phyloP scores from a whole-genome alignment of 2,888 invertebrate genomes.

The Brachypterus glaber region DNA sequence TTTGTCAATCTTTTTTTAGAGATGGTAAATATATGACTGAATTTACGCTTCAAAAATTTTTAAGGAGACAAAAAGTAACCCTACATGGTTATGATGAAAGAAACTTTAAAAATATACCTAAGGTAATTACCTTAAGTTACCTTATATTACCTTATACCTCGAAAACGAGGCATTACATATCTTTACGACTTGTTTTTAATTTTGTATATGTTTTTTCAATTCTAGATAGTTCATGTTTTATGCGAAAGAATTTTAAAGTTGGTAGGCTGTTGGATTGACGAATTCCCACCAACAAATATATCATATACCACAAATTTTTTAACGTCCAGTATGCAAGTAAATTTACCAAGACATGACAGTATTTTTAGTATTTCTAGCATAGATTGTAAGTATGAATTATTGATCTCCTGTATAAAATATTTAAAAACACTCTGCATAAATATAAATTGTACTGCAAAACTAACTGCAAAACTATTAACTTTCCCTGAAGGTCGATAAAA shows the following conservation, averaged over 20 bases:
- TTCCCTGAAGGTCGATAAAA: too few relatives aligned
- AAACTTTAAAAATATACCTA: slow-evolving; percentile 65
- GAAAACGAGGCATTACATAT: neutral
- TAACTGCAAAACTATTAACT: too few relatives aligned
- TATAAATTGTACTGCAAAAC: too few relatives aligned
- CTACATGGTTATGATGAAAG: slow-evolving; percentile 73
- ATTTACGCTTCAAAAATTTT: slow-evolving; percentile 60
- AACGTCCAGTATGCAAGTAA: slow-evolving; percentile 29
- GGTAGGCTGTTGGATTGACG: slow-evolving; percentile 53
- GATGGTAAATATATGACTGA: slow-evolving; percentile 45
- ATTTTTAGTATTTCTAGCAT: slow-evolving; percentile 32
- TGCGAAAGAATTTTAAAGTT: slow-evolving; percentile 68
- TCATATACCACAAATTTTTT: slow-evolving; percentile 54
- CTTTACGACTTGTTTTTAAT: too few relatives aligned
- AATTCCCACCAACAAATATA: slow-evolving; percentile 45
- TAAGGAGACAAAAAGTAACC: slow-evolving; percentile 60
- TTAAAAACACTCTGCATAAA: too few relatives aligned
- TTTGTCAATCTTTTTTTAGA: too few relatives aligned
- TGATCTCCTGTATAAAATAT: too few relatives aligned
- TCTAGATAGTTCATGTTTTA: slow-evolving; percentile 64
- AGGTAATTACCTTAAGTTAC: slow-evolving; percentile 44
- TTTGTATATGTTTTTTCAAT: slow-evolving; percentile 17
- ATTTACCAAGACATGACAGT: slow-evolving; percentile 32
- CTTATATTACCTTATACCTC: slow-evolving; percentile 6
- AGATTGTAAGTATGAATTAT: slow-evolving; percentile 35